These are phyloP conservation scores for Ptychadena robeensis DNA, from an alignment of 2,797 vertebrate species.

Conservation along the genomic window DNA sequence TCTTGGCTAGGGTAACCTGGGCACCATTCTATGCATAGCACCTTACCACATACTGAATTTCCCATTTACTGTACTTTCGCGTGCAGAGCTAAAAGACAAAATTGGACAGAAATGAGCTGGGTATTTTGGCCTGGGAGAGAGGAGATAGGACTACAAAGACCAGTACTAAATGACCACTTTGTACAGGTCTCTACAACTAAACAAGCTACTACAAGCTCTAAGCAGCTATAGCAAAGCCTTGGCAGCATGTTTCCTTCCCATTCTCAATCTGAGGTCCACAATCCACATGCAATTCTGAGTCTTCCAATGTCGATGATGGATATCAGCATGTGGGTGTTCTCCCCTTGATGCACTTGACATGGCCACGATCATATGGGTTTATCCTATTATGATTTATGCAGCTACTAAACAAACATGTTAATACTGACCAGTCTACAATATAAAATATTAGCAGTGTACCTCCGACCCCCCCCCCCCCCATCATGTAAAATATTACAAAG, in stretches of 20 bases:
- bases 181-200: background rate
- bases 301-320: background rate
- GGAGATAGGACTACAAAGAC: conserved; percentile 14
- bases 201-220: background rate
- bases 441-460: no score
- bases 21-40: conserved; percentile 15
- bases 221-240: background rate
- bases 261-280: no score
- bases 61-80: conserved; percentile 59
- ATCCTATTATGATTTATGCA: no score
- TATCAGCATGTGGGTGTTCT: no score
- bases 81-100: conserved; percentile 60
- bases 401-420: no score
- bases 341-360: no score
- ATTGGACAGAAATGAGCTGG: conserved; percentile 49
- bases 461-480: no score
- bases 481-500: no score
- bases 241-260: background rate
- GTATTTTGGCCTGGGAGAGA: background rate
- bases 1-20: conserved; percentile 2
- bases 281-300: background rate
- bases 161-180: background rate
- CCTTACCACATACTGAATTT: conserved; percentile 60
- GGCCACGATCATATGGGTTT: no score
- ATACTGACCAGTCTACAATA: no score